These are phyloP conservation scores for Decapterus maruadsi DNA, from an alignment of 2,797 vertebrate species.

Conservation along the genomic window DNA sequence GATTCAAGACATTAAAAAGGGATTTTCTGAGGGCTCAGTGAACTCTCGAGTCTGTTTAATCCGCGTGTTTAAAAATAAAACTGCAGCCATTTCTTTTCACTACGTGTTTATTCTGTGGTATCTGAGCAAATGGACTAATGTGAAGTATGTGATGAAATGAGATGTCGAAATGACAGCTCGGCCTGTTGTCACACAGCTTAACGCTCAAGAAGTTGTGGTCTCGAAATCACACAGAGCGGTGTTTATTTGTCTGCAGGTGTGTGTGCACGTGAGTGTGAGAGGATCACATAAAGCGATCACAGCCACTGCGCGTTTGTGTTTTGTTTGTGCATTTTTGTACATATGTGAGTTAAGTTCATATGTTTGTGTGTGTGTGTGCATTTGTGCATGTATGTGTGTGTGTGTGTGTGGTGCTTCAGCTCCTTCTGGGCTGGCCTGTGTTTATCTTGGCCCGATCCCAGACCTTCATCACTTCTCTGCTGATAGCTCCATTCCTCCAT, in stretches of 20 bases:
- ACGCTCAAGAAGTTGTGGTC: constrained; percentile 72
- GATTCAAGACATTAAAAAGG: constrained; percentile 24
- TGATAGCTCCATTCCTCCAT: constrained; percentile 85
- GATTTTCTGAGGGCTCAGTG: constrained; percentile 47
- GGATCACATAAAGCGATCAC: constrained; percentile 45
- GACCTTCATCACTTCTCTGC: constrained; percentile 86
- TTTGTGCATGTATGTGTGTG: constrained; percentile 7
- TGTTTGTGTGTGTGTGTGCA: constrained; percentile 6
- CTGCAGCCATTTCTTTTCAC: constrained; percentile 56
- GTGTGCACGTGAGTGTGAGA: constrained; percentile 32
- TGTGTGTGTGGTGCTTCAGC: constrained; percentile 49
- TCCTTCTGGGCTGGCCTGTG: constrained; percentile 80
- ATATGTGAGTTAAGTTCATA: background rate
- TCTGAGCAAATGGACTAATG: constrained; percentile 72
- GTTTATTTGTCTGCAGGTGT: constrained; percentile 67
- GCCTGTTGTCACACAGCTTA: constrained; percentile 79
- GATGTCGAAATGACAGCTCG: constrained; percentile 71
- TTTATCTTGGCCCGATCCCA: constrained; percentile 87
- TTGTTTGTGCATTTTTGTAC: constrained; percentile 48
- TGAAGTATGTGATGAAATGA: constrained; percentile 81
- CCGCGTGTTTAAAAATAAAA: constrained; percentile 60
- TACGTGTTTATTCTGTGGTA: constrained; percentile 72
- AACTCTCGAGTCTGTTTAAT: constrained; percentile 50
- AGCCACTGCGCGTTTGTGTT: constrained; percentile 54
- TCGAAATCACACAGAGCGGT: constrained; percentile 47